These are phyloP conservation scores for Cyprinodon diabolis DNA, from an alignment of 2,797 vertebrate species.

Conservation along the genomic window DNA sequence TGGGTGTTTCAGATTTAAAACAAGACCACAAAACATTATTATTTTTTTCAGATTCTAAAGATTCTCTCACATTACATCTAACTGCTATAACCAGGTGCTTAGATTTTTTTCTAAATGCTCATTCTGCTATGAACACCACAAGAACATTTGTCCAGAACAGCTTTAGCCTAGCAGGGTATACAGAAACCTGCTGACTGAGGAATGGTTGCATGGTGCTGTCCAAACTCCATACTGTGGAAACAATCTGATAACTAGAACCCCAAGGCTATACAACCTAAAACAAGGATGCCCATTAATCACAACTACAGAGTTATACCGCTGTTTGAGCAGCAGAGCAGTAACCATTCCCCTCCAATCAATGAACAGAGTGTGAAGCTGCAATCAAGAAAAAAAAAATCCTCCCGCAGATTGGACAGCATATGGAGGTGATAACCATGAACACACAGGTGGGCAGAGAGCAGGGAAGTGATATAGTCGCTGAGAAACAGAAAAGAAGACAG, in stretches of 20 bases:
- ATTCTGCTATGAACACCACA: conserved; percentile 50
- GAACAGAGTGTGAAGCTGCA: conserved; percentile 52
- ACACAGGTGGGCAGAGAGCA: conserved; percentile 40
- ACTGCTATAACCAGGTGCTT: conserved; percentile 25
- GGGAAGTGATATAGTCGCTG: conserved; percentile 17
- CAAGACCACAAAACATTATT: not conserved
- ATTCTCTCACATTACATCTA: conserved; percentile 15
- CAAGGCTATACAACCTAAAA: conserved; percentile 34
- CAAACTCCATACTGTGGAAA: conserved; percentile 68
- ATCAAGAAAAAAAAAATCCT: conserved; percentile 48
- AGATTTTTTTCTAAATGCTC: conserved; percentile 19
- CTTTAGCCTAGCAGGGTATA: conserved; percentile 73
- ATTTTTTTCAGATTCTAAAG: no score
- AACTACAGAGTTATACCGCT: conserved; percentile 40
- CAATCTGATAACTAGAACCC: conserved; percentile 62
- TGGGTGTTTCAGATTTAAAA: not conserved
- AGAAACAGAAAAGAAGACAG: conserved; percentile 46
- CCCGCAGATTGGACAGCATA: conserved; percentile 59
- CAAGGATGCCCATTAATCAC: conserved; percentile 56
- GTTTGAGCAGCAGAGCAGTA: conserved; percentile 35
- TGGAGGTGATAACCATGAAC: conserved; percentile 69
- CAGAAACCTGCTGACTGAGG: conserved; percentile 65
- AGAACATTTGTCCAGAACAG: conserved; percentile 79
- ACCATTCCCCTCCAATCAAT: conserved; percentile 45
- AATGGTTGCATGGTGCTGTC: conserved; percentile 47